phyloP scores from a whole-genome alignment of 2,888 invertebrate genomes.

The Latrodectus hesperus region DNA sequence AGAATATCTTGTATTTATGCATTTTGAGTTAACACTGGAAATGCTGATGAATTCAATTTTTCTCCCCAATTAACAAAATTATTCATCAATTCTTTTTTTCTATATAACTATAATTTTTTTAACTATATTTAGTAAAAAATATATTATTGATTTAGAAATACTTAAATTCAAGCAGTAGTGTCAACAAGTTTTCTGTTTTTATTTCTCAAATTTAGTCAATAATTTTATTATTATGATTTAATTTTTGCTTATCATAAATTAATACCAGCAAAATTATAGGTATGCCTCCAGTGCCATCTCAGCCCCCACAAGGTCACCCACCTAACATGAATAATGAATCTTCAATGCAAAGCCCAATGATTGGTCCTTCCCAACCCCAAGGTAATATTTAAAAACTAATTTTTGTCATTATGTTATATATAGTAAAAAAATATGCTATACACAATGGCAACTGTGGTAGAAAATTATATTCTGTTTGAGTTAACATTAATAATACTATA shows the following conservation, averaged over 20 bases:
- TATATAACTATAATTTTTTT: background rate
- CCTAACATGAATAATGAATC: constrained; percentile 56
- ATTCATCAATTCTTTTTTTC: background rate
- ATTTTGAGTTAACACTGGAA: too few relatives aligned
- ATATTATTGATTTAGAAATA: background rate
- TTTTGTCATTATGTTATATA: background rate
- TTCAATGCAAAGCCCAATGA: constrained; percentile 62
- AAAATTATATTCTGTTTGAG: too few relatives aligned
- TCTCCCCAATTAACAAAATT: too few relatives aligned
- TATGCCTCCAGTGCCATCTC: constrained; percentile 64
- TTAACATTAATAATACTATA: too few relatives aligned
- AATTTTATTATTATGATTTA: background rate
- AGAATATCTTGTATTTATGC: too few relatives aligned
- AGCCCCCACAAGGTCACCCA: constrained; percentile 55
- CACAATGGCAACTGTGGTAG: too few relatives aligned
- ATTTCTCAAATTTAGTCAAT: background rate
- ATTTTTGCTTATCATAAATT: background rate
- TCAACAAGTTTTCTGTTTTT: background rate
- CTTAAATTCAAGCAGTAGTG: background rate
- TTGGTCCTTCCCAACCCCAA: constrained; percentile 58
- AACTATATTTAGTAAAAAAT: background rate
- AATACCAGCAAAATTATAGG: constrained; percentile 9
- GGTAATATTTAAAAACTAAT: constrained; percentile 37
- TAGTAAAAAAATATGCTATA: too few relatives aligned
- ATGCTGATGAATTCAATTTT: too few relatives aligned